Evolutionary conservation across 2,797 vertebrate genomes (phyloP).

Genomic region (Podargus strigoides): DNA sequence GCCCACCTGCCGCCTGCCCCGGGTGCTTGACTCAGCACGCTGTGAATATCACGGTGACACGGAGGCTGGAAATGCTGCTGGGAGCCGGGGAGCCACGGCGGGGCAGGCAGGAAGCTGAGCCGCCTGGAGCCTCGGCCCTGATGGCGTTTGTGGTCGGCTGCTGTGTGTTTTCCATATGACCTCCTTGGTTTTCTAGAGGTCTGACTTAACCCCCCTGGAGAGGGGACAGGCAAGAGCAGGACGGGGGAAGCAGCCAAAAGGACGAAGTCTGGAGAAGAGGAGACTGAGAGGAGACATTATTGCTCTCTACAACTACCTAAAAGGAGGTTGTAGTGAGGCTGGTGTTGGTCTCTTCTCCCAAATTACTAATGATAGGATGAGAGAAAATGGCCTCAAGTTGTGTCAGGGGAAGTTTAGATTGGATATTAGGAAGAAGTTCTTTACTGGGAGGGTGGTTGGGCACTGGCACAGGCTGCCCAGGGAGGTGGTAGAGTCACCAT

Average conservation of each 20-base stretch:
- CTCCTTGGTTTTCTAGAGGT: not conserved
- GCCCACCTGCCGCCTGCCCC: not conserved
- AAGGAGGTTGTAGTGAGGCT: no score
- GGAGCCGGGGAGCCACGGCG: not conserved
- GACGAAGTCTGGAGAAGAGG: no score
- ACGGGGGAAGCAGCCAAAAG: not conserved
- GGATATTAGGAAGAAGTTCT: no score
- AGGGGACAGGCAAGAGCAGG: not conserved
- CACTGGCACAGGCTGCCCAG: no score
- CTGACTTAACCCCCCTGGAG: not conserved
- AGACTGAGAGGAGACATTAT: no score
- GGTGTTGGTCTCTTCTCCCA: no score
- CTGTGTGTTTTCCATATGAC: not conserved
- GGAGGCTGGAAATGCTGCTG: not conserved
- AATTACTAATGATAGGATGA: no score
- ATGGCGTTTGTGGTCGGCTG: fast-evolving
- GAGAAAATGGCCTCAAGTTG: no score
- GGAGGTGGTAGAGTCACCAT: no score
- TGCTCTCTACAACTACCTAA: no score
- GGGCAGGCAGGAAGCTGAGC: not conserved
- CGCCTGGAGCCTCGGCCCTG: not conserved
- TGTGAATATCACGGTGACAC: constrained; percentile 3
- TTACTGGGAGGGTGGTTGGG: no score
- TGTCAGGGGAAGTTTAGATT: no score
- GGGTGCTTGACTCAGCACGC: constrained; percentile 37